Percentiles rank a stretch among this genome's conserved stretches.
These are phyloP conservation scores for Brachionus koreanus DNA, from an alignment of 1,140 invertebrate genomes.

Conservation along the genomic window DNA sequence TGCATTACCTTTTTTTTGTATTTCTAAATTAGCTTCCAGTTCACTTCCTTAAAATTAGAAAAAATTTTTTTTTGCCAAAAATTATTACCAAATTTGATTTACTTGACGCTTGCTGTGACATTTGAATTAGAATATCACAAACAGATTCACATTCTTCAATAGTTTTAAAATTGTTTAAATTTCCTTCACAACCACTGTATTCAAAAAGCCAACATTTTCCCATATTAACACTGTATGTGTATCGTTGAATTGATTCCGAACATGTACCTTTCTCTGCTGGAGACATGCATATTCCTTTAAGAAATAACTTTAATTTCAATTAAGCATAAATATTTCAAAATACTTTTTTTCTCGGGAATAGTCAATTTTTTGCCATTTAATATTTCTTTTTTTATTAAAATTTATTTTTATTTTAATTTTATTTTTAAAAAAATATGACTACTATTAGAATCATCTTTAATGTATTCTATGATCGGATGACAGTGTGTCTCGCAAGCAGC, in stretches of 20 bases:
- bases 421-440: neutral
- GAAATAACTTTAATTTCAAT: neutral
- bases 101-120: conserved; percentile 24
- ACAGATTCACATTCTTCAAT: conserved; percentile 74
- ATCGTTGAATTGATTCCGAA: conserved; percentile 73
- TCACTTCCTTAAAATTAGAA: neutral
- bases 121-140: conserved; percentile 59
- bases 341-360: conserved; percentile 36
- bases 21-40: conserved; percentile 26
- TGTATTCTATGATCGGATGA: neutral
- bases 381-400: neutral
- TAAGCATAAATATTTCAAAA: neutral
- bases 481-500: neutral
- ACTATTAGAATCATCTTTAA: neutral
- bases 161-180: conserved; percentile 81
- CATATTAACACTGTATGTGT: conserved; percentile 72
- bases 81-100: neutral
- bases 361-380: neutral
- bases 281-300: conserved; percentile 36
- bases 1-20: neutral
- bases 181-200: conserved; percentile 82
- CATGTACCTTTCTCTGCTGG: conserved; percentile 73
- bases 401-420: neutral
- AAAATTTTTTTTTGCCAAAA: neutral
- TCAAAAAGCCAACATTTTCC: conserved; percentile 74